Evolutionary conservation across 2,888 invertebrate species (phyloP).

Genomic region (Tiphia femorata): DNA sequence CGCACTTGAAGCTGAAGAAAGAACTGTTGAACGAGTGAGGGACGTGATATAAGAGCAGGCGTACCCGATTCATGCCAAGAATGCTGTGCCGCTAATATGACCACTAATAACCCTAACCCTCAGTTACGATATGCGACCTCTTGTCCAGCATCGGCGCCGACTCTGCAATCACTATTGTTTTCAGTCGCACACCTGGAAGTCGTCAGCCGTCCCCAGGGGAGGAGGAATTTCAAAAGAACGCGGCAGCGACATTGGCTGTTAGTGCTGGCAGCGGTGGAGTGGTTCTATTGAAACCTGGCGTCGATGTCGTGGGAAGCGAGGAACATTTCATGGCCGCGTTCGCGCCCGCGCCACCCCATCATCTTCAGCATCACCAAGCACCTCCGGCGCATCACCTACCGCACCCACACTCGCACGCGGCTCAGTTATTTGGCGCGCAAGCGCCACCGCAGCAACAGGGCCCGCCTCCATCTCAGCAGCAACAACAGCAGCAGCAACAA

Average conservation of each 20-base stretch:
- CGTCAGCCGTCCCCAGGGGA: conserved; percentile 94
- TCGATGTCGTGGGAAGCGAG: conserved; percentile 65
- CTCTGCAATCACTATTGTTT: too few relatives aligned
- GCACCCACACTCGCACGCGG: conserved; percentile 71
- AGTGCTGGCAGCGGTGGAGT: conserved; percentile 68
- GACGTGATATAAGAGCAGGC: too few relatives aligned
- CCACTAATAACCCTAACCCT: too few relatives aligned
- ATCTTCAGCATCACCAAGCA: conserved; percentile 71
- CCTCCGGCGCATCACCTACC: conserved; percentile 69
- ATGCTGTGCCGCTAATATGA: too few relatives aligned
- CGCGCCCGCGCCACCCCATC: conserved; percentile 69
- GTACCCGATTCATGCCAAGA: too few relatives aligned
- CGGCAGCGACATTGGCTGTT: conserved; percentile 62
- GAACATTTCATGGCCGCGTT: conserved; percentile 68
- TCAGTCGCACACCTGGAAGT: conserved; percentile 89
- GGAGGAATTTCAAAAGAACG: conserved; percentile 79
- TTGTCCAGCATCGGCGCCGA: background rate
- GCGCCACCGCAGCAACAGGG: conserved; percentile 65
- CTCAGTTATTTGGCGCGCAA: conserved; percentile 70
- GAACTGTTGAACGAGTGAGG: too few relatives aligned
- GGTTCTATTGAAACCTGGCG: conserved; percentile 71
- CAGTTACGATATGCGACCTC: background rate
- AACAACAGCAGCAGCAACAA: conserved; percentile 66
- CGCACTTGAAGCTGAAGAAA: too few relatives aligned
- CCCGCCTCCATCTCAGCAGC: conserved; percentile 62